phyloP scores from a whole-genome alignment of 2,888 invertebrate genomes.

The Campaea margaritaria region DNA sequence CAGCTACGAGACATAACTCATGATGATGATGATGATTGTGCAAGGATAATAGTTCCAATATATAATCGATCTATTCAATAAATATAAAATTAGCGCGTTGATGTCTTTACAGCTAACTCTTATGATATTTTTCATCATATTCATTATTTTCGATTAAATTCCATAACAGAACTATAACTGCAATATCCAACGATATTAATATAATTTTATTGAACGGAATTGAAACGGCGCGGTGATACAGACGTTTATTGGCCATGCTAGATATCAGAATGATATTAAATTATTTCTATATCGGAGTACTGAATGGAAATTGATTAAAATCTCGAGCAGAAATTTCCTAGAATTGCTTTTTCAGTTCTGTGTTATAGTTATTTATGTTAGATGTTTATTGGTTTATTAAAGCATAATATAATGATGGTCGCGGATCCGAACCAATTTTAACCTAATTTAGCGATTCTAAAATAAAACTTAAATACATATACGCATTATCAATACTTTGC shows the following conservation, averaged over 20 bases:
- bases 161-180: not conserved
- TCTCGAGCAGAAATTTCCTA: no score
- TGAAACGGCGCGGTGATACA: constrained; percentile 33
- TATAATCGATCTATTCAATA: not conserved
- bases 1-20: no score
- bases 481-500: no score
- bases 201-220: constrained; percentile 32
- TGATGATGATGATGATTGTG: no score
- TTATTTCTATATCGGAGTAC: constrained; percentile 31
- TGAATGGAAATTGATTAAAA: constrained; percentile 18
- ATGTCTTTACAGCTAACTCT: constrained; percentile 42
- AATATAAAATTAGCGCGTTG: constrained; percentile 39
- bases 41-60: no score
- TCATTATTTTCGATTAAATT: constrained; percentile 15
- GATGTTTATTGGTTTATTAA: no score
- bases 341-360: no score
- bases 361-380: no score
- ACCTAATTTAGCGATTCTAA: no score
- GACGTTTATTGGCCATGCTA: constrained; percentile 37
- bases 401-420: no score
- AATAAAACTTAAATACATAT: no score
- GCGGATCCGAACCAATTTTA: no score
- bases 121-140: not conserved
- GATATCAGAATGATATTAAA: constrained; percentile 44
- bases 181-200: constrained; percentile 12